Conservation (phyloP, 2,797 vertebrate genomes). For the Sebastes aleutianus region DNA sequence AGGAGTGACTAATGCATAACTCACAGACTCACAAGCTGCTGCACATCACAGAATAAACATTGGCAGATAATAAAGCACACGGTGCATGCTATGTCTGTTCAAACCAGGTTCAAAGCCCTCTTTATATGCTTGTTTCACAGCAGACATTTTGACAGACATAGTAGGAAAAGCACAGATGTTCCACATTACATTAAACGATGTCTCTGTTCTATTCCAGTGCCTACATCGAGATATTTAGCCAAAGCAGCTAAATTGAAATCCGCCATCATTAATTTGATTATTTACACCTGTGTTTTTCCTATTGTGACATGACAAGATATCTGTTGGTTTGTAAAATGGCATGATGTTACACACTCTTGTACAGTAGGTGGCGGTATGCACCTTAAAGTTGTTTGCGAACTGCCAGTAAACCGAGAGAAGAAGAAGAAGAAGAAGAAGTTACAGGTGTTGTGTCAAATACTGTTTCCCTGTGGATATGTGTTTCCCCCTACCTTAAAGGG, state of each 20-base stretch:
- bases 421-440: no score
- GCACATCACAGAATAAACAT: background rate
- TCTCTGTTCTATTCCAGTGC: background rate
- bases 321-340: no score
- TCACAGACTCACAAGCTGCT: constrained; percentile 9
- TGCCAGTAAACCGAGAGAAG: no score
- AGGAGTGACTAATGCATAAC: background rate
- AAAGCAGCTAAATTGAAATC: background rate
- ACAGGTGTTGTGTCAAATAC: no score
- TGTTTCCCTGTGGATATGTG: no score
- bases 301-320: background rate
- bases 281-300: background rate
- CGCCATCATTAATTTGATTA: background rate
- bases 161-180: background rate
- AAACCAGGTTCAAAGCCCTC: background rate
- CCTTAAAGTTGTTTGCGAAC: no score
- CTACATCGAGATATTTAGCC: background rate
- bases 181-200: background rate
- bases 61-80: background rate
- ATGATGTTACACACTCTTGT: no score
- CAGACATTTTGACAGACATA: background rate
- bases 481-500: no score
- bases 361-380: no score
- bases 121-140: background rate
- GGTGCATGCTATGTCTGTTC: background rate